Conservation (phyloP, 2,888 invertebrate genomes). For the Deilephila elpenor region DNA sequence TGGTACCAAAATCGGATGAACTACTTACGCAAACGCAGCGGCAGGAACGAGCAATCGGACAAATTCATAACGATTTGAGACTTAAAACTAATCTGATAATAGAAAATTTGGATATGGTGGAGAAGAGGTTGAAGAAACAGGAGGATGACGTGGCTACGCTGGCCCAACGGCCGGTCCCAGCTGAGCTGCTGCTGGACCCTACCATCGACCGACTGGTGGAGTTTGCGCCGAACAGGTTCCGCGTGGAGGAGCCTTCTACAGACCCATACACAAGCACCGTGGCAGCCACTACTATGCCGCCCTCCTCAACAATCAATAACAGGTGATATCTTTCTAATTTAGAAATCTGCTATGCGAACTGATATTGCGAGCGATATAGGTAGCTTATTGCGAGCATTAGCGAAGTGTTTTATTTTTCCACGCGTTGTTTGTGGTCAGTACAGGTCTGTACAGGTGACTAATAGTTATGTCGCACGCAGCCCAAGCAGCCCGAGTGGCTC, state of each 20-base stretch:
- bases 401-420: conserved; percentile 45
- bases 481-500: conserved; percentile 67
- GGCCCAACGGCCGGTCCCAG: conserved; percentile 89
- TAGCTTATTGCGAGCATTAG: conserved; percentile 48
- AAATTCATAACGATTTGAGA: conserved; percentile 92
- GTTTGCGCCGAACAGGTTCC: conserved; percentile 89
- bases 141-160: conserved; percentile 92
- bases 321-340: conserved; percentile 74
- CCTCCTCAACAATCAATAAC: conserved; percentile 64
- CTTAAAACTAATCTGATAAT: conserved; percentile 94
- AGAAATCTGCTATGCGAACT: conserved; percentile 50
- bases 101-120: conserved; percentile 93
- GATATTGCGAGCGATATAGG: conserved; percentile 45
- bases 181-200: conserved; percentile 89
- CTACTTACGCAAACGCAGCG: conserved; percentile 93
- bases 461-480: conserved; percentile 76
- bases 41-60: conserved; percentile 93
- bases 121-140: conserved; percentile 92
- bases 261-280: conserved; percentile 72
- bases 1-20: conserved; percentile 94
- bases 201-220: conserved; percentile 92
- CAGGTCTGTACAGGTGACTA: conserved; percentile 52
- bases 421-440: conserved; percentile 35
- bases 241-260: conserved; percentile 70
- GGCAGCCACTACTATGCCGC: conserved; percentile 62